phyloP scores from a whole-genome alignment of 2,797 vertebrate species.

The Aselliscus stoliczkanus region DNA sequence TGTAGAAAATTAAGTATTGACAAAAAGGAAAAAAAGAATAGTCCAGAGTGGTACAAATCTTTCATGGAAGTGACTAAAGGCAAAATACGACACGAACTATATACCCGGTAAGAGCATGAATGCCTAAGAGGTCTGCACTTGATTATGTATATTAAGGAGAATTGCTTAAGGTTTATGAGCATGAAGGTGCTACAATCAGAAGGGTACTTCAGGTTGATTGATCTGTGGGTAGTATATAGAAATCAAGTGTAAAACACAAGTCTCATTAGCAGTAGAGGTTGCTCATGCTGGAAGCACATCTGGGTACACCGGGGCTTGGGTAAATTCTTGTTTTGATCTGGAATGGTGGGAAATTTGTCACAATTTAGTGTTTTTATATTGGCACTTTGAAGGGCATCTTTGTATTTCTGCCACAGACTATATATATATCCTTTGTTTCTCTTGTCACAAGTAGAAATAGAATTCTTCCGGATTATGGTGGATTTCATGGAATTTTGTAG shows the following conservation, averaged over 20 bases:
- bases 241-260: conserved; percentile 36
- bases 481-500: background rate
- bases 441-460: background rate
- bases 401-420: conserved; percentile 5
- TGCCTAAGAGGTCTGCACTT: background rate
- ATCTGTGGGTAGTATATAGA: background rate
- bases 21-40: background rate
- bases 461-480: background rate
- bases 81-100: background rate
- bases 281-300: background rate
- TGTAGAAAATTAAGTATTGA: background rate
- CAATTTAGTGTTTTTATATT: background rate
- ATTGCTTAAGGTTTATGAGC: conserved; percentile 45
- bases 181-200: conserved; percentile 13
- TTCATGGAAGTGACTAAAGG: background rate
- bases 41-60: background rate
- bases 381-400: background rate
- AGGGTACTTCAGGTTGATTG: conserved; percentile 13
- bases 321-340: background rate
- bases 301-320: background rate
- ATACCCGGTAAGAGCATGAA: background rate
- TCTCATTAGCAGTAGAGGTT: conserved; percentile 17
- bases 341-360: background rate
- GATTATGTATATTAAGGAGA: conserved; percentile 2
- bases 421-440: background rate